Base-by-base conservation (phyloP, 2,797 vertebrate species). In the Threskiornis aethiopicus region DNA sequence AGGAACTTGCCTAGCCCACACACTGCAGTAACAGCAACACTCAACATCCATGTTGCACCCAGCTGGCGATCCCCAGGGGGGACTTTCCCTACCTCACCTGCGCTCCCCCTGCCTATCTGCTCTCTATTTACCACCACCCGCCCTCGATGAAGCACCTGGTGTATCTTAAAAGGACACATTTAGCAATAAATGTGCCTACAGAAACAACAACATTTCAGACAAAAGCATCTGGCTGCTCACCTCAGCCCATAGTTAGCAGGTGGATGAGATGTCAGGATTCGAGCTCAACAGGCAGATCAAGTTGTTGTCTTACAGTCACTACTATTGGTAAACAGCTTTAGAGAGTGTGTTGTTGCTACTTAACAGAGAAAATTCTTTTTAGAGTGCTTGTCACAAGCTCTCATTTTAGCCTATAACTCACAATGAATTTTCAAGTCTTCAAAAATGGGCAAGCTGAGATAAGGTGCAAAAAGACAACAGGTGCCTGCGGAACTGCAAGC, bases 301-400 rank as follows among this genome's bases (percentile, higher is more conserved):
- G 46, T 0, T 19, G 39, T 0, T 17, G 15, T 16, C 88, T 24
- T 49, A 10, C 46, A 14, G 54, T 1, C 51, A 1, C 57, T 11
- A 4, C 71, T 17, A 21, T 3, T 0, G 6, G 29, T 0, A 33
- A n/a, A 4, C 52, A 5, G 28, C 7, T 80, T 13, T 1, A 51
- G 3, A 67, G 72, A 10, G 0, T 0, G 10, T 39, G 37, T 39
- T 39, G 22, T 4, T 8, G 26, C 77, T 11, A 8, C n/a, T 21
- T 5, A 10, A n/a, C 69, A 37, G 28, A 11, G 6, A 1, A 2
- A 1, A 11, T 10, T 49, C 24, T 29, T 20, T 16, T 3, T 0
- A 18, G 24, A 44, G 29, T 7, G 41, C 3, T 14, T 6, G 7
- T 6, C 47, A 62, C 26, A 21, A 33, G 24, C 46, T 61, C 70